These are phyloP conservation scores for Pelecanoides urinatrix DNA, from an alignment of 2,113 vertebrate genomes.

Conservation along the genomic window DNA sequence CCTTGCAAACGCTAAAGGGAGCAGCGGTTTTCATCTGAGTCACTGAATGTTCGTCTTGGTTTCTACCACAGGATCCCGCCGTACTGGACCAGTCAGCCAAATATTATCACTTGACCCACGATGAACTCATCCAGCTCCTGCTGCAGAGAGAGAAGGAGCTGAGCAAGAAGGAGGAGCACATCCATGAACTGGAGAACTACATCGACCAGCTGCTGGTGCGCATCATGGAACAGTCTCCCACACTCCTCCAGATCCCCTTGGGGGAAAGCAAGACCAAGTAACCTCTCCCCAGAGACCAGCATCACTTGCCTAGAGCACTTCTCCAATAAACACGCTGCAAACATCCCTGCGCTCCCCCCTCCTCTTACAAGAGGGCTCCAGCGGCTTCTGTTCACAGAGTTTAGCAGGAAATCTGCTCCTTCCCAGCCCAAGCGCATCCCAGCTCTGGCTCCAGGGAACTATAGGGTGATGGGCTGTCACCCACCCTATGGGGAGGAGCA, in stretches of 20 bases:
- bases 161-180: slow-evolving; percentile 82
- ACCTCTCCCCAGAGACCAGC: not conserved
- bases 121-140: slow-evolving; percentile 89
- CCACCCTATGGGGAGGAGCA: slow-evolving; percentile 33
- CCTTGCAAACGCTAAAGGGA: not conserved
- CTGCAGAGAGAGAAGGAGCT: slow-evolving; percentile 88
- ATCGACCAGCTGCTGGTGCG: slow-evolving; percentile 95
- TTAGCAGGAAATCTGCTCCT: not conserved
- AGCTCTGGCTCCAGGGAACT: slow-evolving; percentile 22
- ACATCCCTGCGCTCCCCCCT: not conserved
- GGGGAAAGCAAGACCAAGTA: slow-evolving; percentile 71
- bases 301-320: not conserved
- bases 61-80: slow-evolving; percentile 62
- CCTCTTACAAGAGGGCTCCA: not conserved
- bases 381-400: not conserved
- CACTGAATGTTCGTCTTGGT: not conserved
- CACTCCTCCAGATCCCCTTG: slow-evolving; percentile 88
- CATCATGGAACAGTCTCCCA: slow-evolving; percentile 96
- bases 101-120: slow-evolving; percentile 94
- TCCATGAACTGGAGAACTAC: slow-evolving; percentile 93
- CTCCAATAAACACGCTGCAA: not conserved
- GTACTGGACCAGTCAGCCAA: slow-evolving; percentile 80
- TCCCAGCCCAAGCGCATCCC: not conserved
- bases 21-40: not conserved
- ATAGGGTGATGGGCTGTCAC: not conserved